Evolutionary conservation across 2,113 vertebrate genomes (phyloP).

Genomic region (Chrysochloris asiatica): DNA sequence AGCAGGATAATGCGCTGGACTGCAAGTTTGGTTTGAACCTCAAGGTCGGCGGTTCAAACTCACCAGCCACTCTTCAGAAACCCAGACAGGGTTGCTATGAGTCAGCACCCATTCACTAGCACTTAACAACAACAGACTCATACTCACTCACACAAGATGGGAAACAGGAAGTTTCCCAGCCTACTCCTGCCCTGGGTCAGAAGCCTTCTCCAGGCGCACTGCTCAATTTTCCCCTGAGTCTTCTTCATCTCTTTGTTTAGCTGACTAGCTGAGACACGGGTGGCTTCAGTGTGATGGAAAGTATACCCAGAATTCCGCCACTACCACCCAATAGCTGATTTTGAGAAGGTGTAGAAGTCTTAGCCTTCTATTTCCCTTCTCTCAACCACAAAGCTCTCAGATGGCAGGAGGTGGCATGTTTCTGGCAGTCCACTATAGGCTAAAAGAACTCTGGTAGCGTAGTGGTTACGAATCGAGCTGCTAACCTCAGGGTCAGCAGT

Average conservation of each 20-base stretch:
- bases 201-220: neutral
- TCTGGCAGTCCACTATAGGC: neutral
- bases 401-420: slow-evolving; percentile 24
- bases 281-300: neutral
- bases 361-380: neutral
- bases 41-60: too few species aligned
- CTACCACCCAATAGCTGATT: neutral
- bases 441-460: too few species aligned
- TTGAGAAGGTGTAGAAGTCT: neutral
- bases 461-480: too few species aligned
- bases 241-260: neutral
- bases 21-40: too few species aligned
- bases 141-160: neutral
- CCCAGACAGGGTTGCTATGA: too few species aligned
- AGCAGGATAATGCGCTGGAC: neutral
- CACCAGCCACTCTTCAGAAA: too few species aligned
- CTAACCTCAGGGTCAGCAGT: too few species aligned
- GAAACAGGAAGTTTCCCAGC: slow-evolving; percentile 25
- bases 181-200: neutral
- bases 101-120: too few species aligned
- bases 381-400: neutral
- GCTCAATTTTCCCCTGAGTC: neutral
- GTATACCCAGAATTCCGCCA: neutral
- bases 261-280: neutral
- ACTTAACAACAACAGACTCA: too few species aligned